These are phyloP conservation scores for Endomychus coccineus DNA, from an alignment of 2,888 invertebrate genomes.

Conservation along the genomic window DNA sequence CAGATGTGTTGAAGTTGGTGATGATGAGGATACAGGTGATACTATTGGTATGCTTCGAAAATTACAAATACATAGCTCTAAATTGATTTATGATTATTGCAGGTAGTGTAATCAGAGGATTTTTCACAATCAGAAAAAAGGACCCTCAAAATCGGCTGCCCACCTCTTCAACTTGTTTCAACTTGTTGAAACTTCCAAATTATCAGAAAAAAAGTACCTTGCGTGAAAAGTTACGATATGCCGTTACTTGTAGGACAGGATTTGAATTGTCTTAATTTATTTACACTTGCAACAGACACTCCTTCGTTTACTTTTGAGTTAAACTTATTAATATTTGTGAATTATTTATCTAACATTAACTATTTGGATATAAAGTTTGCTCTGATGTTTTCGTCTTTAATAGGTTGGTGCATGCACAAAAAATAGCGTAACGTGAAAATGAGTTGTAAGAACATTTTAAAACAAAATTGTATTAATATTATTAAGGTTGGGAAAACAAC, in stretches of 20 bases:
- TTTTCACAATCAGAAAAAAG: constrained; percentile 93
- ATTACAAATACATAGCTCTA: too few species aligned
- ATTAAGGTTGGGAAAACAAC: too few species aligned
- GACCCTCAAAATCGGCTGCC: constrained; percentile 91
- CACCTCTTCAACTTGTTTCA: constrained; percentile 99
- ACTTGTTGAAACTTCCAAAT: constrained; percentile 94
- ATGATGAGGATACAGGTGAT: constrained; percentile 90
- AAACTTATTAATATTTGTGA: too few species aligned
- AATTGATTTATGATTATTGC: constrained; percentile 34
- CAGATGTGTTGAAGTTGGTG: constrained; percentile 97
- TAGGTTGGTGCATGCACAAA: too few species aligned
- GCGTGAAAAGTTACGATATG: constrained; percentile 92
- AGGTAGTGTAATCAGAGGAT: constrained; percentile 95
- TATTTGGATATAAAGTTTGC: too few species aligned
- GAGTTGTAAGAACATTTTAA: too few species aligned
- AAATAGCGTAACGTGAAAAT: too few species aligned
- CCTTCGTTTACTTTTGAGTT: too few species aligned
- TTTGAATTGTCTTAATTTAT: constrained; percentile 98
- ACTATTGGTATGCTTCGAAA: constrained; percentile 58
- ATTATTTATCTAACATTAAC: too few species aligned
- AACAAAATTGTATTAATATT: too few species aligned
- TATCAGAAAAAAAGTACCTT: constrained; percentile 94
- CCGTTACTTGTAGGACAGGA: constrained; percentile 95
- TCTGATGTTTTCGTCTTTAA: too few species aligned
- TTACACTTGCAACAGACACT: too few species aligned